Evolutionary conservation across 2,888 invertebrate species (phyloP).

Genomic region (Harmothoe impar): DNA sequence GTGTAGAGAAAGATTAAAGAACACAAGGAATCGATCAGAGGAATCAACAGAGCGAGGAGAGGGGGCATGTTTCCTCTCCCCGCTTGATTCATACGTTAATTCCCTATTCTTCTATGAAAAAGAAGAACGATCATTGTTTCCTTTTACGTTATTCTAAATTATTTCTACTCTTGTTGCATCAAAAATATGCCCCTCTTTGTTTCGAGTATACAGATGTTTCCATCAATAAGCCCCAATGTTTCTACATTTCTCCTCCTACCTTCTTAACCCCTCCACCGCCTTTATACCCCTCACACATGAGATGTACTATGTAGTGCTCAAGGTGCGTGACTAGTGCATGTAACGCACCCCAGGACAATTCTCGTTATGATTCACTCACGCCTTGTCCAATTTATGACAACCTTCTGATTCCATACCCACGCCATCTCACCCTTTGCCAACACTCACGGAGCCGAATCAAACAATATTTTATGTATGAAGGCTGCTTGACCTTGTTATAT

Average conservation of each 20-base stretch:
- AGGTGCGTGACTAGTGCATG: slow-evolving; percentile 14
- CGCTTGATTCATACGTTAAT: too few species aligned
- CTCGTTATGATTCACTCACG: slow-evolving; percentile 55
- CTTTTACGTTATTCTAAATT: too few species aligned
- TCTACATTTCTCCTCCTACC: neutral
- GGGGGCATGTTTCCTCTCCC: too few species aligned
- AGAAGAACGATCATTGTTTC: too few species aligned
- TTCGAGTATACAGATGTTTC: too few species aligned
- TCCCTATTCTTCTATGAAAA: too few species aligned
- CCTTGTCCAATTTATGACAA: slow-evolving; percentile 50
- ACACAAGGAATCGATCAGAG: too few species aligned
- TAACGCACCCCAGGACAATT: neutral
- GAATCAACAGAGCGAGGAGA: too few species aligned
- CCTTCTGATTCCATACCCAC: slow-evolving; percentile 27
- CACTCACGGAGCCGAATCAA: neutral
- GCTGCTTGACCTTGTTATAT: slow-evolving; percentile 32
- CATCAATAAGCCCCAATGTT: neutral
- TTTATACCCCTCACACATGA: neutral
- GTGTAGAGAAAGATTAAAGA: too few species aligned
- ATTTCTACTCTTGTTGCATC: too few species aligned
- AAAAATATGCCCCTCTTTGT: too few species aligned
- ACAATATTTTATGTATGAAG: slow-evolving; percentile 44
- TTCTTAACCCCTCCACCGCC: neutral
- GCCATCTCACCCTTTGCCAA: slow-evolving; percentile 8
- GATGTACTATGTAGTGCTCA: neutral